phyloP scores from a whole-genome alignment of 2,113 vertebrate genomes.

The Lasiurus cinereus region DNA sequence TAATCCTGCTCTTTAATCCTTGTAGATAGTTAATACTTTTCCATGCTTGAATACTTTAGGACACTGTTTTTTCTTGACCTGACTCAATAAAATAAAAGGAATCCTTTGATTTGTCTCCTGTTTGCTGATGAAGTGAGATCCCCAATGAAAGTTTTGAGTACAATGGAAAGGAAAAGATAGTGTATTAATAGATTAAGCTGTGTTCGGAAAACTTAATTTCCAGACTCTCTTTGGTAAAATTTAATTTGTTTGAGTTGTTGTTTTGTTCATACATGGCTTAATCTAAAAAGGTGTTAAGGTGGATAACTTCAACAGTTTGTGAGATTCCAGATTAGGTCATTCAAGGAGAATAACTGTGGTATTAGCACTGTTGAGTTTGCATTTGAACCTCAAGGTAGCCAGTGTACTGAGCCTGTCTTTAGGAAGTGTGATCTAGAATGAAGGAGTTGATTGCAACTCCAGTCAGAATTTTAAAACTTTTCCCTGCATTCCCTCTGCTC shows the following conservation, averaged over 20 bases:
- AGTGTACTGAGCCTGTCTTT: background rate
- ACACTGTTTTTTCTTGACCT: background rate
- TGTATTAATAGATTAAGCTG: background rate
- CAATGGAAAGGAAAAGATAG: background rate
- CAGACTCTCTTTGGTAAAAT: background rate
- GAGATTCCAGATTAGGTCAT: background rate
- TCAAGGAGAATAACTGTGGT: background rate
- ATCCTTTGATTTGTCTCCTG: background rate
- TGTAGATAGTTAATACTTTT: background rate
- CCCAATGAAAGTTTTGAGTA: background rate
- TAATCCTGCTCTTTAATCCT: background rate
- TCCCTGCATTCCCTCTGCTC: background rate
- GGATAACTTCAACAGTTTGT: background rate
- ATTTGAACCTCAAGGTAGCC: background rate
- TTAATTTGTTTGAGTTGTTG: background rate
- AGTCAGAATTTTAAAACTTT: background rate
- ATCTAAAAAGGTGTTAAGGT: background rate
- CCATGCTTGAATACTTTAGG: background rate
- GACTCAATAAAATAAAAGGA: background rate
- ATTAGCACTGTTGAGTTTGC: background rate
- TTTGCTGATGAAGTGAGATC: background rate
- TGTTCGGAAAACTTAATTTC: conserved; percentile 1
- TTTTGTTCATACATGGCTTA: background rate
- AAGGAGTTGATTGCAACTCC: background rate
- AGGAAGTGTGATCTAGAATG: background rate